These are phyloP conservation scores for Caenorhabditis becei DNA, from an alignment of 2,888 invertebrate genomes.

Conservation along the genomic window DNA sequence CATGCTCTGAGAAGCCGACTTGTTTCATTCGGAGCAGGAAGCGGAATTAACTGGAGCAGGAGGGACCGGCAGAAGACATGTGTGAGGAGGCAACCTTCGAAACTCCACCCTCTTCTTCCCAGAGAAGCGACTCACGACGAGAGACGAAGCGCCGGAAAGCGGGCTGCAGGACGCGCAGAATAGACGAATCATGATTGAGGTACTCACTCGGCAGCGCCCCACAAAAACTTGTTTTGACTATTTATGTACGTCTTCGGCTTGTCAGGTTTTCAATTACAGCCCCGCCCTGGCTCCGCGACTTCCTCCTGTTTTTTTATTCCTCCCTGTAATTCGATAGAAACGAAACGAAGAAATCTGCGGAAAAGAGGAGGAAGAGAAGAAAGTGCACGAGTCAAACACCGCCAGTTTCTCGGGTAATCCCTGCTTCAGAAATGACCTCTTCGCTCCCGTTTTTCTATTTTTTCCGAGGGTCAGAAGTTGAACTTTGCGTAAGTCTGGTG, in stretches of 20 bases:
- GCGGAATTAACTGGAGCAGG: constrained; percentile 37
- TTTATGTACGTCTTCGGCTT: constrained; percentile 44
- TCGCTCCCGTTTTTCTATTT: constrained; percentile 7
- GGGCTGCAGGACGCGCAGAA: constrained; percentile 46
- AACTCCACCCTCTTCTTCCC: constrained; percentile 46
- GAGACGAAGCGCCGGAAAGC: constrained; percentile 34
- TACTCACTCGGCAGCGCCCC: constrained; percentile 44
- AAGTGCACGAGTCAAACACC: constrained; percentile 30
- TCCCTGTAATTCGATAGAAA: constrained; percentile 36
- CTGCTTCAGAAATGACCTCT: constrained; percentile 37
- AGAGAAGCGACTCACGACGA: not conserved
- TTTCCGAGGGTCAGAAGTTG: constrained; percentile 44
- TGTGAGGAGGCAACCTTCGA: constrained; percentile 51
- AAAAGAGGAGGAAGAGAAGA: not conserved
- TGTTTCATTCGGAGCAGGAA: constrained; percentile 39
- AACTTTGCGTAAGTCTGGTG: constrained; percentile 25
- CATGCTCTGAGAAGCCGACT: constrained; percentile 58
- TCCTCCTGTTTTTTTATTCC: constrained; percentile 5
- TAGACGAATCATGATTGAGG: constrained; percentile 58
- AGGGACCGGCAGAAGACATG: constrained; percentile 37
- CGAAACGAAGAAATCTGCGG: constrained; percentile 14
- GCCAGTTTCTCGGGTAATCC: constrained; percentile 30
- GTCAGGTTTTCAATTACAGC: constrained; percentile 59
- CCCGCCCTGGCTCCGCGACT: constrained; percentile 11
- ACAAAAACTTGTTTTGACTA: constrained; percentile 57